phyloP scores from a whole-genome alignment of 2,797 vertebrate genomes.

The Sparidentex hasta region DNA sequence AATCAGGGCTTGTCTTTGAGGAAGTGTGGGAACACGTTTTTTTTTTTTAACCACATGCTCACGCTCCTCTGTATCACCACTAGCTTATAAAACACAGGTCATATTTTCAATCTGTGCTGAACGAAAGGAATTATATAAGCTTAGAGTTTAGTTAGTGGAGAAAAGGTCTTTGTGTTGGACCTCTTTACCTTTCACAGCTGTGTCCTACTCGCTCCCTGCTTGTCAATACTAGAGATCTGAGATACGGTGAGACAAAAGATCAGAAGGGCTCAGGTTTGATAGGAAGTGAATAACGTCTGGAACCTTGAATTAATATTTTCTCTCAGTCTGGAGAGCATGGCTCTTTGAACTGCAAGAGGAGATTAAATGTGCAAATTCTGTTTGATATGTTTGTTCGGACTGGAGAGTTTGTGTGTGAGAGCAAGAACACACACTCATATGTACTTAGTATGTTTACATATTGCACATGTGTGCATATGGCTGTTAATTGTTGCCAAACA shows the following conservation, averaged over 20 bases:
- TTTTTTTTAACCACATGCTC: constrained; percentile 22
- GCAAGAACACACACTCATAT: background rate
- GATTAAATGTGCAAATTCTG: constrained; percentile 57
- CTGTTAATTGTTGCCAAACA: constrained; percentile 25
- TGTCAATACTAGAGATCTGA: constrained; percentile 60
- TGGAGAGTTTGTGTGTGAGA: background rate
- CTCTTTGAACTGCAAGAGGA: constrained; percentile 58
- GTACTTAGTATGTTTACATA: background rate
- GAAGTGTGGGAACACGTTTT: constrained; percentile 39
- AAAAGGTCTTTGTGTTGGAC: constrained; percentile 40
- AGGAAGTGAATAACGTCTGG: constrained; percentile 64
- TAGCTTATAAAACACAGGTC: constrained; percentile 20
- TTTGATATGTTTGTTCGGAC: constrained; percentile 52
- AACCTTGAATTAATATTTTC: constrained; percentile 63
- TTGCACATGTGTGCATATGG: constrained; percentile 6
- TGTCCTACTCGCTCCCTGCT: constrained; percentile 40
- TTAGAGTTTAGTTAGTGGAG: constrained; percentile 34
- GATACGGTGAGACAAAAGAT: constrained; percentile 69
- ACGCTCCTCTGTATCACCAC: constrained; percentile 1
- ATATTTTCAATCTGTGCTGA: constrained; percentile 25
- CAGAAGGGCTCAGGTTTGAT: constrained; percentile 54
- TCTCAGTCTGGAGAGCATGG: constrained; percentile 51
- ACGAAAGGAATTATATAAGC: constrained; percentile 3
- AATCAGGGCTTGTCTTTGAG: constrained; percentile 37
- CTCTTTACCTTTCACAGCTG: constrained; percentile 29